phyloP scores from a whole-genome alignment of 2,113 vertebrate genomes.

The Dasyprocta punctata region DNA sequence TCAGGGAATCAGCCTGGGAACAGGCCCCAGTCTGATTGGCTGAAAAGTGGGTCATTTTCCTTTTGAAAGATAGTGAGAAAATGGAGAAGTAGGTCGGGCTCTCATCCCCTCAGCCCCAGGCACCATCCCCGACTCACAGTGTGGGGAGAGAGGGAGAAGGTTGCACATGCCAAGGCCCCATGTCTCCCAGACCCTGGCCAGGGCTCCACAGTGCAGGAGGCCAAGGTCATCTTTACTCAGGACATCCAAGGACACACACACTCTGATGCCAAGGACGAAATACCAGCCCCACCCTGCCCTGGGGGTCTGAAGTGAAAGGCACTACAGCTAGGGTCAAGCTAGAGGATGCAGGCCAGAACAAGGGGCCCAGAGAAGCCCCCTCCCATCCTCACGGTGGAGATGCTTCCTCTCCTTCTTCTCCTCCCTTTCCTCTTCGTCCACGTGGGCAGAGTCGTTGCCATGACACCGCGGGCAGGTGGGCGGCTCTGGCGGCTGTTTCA shows the following conservation, averaged over 20 bases:
- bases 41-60: conserved; percentile 84
- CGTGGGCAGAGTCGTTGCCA: conserved; percentile 83
- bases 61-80: conserved; percentile 84
- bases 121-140: conserved; percentile 47
- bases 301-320: neutral
- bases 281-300: conserved; percentile 5
- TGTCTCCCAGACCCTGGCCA: neutral
- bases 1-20: conserved; percentile 73
- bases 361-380: conserved; percentile 56
- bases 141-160: neutral
- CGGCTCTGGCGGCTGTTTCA: conserved; percentile 79
- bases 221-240: conserved; percentile 55
- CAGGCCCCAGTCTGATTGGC: conserved; percentile 75
- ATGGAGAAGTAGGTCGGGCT: conserved; percentile 84
- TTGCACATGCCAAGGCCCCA: neutral
- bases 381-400: conserved; percentile 58
- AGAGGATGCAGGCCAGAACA: neutral
- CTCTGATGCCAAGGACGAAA: neutral
- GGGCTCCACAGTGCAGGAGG: neutral
- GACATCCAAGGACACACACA: conserved; percentile 59
- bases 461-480: conserved; percentile 83
- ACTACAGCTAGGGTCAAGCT: neutral
- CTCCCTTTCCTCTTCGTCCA: conserved; percentile 79
- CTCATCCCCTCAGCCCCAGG: conserved; percentile 76
- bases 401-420: conserved; percentile 69